Evolutionary conservation across 2,797 vertebrate genomes (phyloP).

Genomic region (Anguilla anguilla): DNA sequence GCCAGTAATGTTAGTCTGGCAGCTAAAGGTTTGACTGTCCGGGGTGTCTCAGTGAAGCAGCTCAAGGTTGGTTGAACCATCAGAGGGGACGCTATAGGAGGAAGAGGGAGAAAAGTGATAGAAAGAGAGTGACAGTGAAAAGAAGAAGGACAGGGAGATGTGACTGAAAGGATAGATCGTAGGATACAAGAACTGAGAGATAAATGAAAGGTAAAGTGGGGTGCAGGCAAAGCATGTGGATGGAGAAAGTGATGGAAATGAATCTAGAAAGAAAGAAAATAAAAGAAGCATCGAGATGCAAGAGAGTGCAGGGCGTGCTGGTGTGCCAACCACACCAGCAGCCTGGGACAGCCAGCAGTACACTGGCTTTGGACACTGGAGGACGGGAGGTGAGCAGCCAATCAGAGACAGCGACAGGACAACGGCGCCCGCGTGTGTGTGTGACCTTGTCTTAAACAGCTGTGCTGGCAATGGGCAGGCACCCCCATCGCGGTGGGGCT

Average conservation of each 20-base stretch:
- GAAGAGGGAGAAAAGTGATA: background rate
- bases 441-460: background rate
- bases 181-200: background rate
- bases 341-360: background rate
- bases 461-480: background rate
- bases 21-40: background rate
- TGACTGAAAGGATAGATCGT: background rate
- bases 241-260: background rate
- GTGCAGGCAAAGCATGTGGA: background rate
- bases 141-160: background rate
- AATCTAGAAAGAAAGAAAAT: background rate
- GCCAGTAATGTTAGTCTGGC: constrained; percentile 9
- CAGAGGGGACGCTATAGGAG: background rate
- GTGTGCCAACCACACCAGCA: background rate
- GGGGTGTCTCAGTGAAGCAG: background rate
- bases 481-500: background rate
- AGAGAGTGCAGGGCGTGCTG: background rate
- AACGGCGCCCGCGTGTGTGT: background rate
- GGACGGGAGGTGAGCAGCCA: background rate
- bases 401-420: background rate
- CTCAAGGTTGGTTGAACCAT: background rate
- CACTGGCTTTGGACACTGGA: background rate
- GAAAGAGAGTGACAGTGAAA: background rate
- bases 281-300: background rate
- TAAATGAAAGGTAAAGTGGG: background rate